Percentiles rank a stretch among this genome's conserved stretches.
These are phyloP conservation scores for Drosophila helvetica DNA, from an alignment of 2,888 invertebrate genomes.

Conservation along the genomic window DNA sequence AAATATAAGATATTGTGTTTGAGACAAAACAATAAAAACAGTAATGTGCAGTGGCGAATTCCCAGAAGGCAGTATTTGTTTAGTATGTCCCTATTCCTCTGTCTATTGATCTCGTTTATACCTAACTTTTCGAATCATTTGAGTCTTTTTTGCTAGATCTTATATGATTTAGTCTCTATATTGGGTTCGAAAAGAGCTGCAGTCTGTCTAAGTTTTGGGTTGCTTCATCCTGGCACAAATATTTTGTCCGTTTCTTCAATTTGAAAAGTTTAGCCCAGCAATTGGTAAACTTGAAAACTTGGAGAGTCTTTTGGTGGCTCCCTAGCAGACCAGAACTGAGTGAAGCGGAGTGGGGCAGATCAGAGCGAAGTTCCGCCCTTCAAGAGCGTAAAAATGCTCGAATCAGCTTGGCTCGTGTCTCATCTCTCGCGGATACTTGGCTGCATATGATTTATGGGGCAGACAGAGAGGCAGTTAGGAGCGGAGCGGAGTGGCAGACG, in stretches of 20 bases:
- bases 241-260: background rate
- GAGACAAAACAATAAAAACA: slow-evolving; percentile 17
- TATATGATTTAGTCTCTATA: background rate
- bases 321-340: background rate
- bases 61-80: background rate
- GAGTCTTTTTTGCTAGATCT: background rate
- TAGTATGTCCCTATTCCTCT: background rate
- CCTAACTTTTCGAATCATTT: background rate
- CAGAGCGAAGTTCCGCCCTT: slow-evolving; percentile 19
- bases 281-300: background rate
- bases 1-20: slow-evolving; percentile 14
- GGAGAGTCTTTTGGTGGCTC: background rate
- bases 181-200: background rate
- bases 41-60: background rate
- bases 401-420: slow-evolving; percentile 48
- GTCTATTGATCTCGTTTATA: background rate
- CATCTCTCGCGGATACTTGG: slow-evolving; percentile 49
- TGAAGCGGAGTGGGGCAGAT: background rate
- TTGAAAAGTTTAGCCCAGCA: background rate
- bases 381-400: slow-evolving; percentile 56
- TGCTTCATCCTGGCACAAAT: background rate
- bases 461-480: slow-evolving; percentile 44
- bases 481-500: slow-evolving; percentile 34
- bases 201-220: background rate
- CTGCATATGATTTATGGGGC: slow-evolving; percentile 75